These are phyloP conservation scores for Danionella dracula DNA, from an alignment of 2,797 vertebrate species.

Conservation along the genomic window DNA sequence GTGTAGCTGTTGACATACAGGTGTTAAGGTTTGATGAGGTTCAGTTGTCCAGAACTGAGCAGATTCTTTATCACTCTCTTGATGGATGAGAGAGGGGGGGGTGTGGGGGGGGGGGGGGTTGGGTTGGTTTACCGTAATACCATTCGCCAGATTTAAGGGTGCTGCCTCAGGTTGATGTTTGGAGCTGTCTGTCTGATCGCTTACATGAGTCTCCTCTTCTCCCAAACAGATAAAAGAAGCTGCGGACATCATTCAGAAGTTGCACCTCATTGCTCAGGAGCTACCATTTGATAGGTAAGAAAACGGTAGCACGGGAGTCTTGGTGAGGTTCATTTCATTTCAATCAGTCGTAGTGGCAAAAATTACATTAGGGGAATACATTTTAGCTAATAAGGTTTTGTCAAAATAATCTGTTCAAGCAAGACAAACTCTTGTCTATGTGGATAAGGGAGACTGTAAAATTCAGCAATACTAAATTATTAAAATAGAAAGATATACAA, in stretches of 20 bases:
- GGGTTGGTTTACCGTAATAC: slow-evolving; percentile 54
- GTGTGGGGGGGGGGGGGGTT: background rate
- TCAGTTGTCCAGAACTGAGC: slow-evolving; percentile 65
- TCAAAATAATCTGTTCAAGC: too few relatives aligned
- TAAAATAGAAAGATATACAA: too few relatives aligned
- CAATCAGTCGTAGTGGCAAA: too few relatives aligned
- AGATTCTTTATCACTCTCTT: slow-evolving; percentile 58
- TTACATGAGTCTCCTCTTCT: slow-evolving; percentile 24
- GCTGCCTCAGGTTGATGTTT: slow-evolving; percentile 50
- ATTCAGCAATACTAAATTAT: too few relatives aligned
- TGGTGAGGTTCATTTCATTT: too few relatives aligned
- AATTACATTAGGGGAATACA: too few relatives aligned
- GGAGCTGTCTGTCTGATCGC: slow-evolving; percentile 53
- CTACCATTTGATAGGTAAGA: slow-evolving; percentile 97
- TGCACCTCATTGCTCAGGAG: slow-evolving; percentile 98
- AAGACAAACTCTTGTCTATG: too few relatives aligned
- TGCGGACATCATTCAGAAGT: slow-evolving; percentile 98
- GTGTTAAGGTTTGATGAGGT: slow-evolving; percentile 57
- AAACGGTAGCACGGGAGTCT: slow-evolving; percentile 41
- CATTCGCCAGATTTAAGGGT: slow-evolving; percentile 61
- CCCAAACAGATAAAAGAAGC: slow-evolving; percentile 93
- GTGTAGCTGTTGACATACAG: slow-evolving; percentile 61
- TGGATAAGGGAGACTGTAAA: too few relatives aligned
- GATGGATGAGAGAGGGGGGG: slow-evolving; percentile 60
- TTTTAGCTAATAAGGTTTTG: too few relatives aligned